phyloP scores from a whole-genome alignment of 2,113 vertebrate genomes.

The Pollimyrus isidori region DNA sequence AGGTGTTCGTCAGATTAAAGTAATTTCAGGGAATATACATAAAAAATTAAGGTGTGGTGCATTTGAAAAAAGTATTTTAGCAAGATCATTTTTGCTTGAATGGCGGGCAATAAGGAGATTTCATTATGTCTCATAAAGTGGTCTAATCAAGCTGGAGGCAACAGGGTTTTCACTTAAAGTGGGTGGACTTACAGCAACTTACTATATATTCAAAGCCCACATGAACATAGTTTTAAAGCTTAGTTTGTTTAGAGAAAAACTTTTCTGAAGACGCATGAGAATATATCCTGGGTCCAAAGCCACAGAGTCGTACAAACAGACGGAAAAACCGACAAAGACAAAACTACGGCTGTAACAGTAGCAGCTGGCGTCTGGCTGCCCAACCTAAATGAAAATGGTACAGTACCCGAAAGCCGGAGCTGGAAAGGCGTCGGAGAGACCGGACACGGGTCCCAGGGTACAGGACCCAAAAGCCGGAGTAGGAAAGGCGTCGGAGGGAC shows the following conservation, averaged over 20 bases:
- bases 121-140: background rate
- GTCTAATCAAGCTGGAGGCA: background rate
- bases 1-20: background rate
- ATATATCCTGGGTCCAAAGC: background rate
- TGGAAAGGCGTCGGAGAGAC: too few species aligned
- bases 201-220: background rate
- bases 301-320: background rate
- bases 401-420: background rate
- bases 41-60: background rate
- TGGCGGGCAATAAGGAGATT: background rate
- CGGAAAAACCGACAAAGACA: background rate
- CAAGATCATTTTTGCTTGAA: background rate
- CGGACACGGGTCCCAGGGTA: background rate
- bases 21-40: background rate
- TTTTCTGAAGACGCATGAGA: background rate
- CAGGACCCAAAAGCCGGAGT: background rate
- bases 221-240: background rate
- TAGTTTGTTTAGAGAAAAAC: background rate
- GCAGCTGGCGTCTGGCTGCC: background rate
- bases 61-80: background rate
- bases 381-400: background rate
- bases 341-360: background rate
- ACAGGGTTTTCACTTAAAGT: background rate
- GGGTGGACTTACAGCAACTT: background rate
- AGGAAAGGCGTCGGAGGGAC: background rate